These are phyloP conservation scores for Tragulus kanchil DNA, from an alignment of 2,113 vertebrate species.

Conservation along the genomic window DNA sequence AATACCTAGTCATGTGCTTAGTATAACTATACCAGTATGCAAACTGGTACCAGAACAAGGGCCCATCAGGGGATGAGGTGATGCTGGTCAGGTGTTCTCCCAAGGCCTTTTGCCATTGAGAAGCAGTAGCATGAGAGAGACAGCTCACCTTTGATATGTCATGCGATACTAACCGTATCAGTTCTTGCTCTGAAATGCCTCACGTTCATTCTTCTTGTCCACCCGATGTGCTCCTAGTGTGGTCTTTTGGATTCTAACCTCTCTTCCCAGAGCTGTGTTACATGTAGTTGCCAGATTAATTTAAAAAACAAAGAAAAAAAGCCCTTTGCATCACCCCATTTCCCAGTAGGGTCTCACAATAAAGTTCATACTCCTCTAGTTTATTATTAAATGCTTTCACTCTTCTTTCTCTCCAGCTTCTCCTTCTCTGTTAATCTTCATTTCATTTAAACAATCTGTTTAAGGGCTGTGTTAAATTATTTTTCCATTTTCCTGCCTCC, in stretches of 20 bases:
- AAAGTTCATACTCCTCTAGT: not conserved
- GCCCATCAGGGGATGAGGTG: not conserved
- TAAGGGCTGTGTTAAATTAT: not conserved
- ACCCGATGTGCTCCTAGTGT: not conserved
- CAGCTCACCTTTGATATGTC: not conserved
- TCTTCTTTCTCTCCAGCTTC: not conserved
- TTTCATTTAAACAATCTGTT: not conserved
- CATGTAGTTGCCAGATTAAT: not conserved
- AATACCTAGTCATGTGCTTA: constrained; percentile 25
- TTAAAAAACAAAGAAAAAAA: not conserved
- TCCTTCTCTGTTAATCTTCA: constrained; percentile 10
- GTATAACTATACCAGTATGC: constrained; percentile 42
- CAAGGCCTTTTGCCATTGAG: not conserved
- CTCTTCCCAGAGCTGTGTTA: not conserved
- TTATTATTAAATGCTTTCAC: not conserved
- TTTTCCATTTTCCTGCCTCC: constrained; percentile 7
- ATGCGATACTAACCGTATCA: not conserved
- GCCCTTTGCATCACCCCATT: not conserved
- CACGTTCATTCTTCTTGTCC: not conserved
- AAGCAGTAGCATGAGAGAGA: not conserved
- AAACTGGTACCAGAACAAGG: not conserved
- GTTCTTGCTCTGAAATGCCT: not conserved
- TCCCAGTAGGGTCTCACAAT: not conserved
- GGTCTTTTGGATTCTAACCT: not conserved
- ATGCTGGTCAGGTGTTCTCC: not conserved